Conservation (phyloP, 2,888 invertebrate species). For the Meiosimyza platycephala region DNA sequence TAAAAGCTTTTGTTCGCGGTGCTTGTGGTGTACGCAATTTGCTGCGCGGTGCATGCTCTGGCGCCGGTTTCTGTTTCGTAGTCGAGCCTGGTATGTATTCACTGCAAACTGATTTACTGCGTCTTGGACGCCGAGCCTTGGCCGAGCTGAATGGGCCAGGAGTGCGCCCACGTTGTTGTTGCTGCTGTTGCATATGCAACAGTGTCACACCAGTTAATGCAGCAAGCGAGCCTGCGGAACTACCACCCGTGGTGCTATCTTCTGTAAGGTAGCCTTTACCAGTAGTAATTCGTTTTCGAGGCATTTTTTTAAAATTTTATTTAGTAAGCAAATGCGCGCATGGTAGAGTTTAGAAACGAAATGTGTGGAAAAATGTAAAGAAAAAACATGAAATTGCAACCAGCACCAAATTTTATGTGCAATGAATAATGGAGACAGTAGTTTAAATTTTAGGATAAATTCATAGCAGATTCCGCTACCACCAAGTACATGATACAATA, state of each 20-base stretch:
- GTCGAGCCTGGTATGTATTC: constrained; percentile 46
- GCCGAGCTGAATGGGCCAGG: constrained; percentile 65
- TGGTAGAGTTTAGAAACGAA: constrained; percentile 31
- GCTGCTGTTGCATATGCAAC: constrained; percentile 40
- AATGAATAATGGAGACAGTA: no score
- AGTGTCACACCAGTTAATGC: constrained; percentile 42
- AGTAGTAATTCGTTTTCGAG: constrained; percentile 23
- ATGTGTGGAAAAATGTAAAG: constrained; percentile 36
- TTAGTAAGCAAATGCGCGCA: constrained; percentile 12
- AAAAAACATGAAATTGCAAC: background rate
- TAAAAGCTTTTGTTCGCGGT: constrained; percentile 59
- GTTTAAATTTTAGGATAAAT: no score
- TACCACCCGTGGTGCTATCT: constrained; percentile 58
- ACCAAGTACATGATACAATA: no score
- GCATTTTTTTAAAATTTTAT: constrained; percentile 25
- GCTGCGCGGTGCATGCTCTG: constrained; percentile 55
- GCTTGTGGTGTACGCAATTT: constrained; percentile 62
- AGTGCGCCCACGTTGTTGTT: constrained; percentile 51
- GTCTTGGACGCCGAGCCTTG: constrained; percentile 58
- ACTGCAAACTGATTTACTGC: constrained; percentile 63
- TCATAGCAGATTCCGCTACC: no score
- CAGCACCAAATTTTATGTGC: constrained; percentile 3
- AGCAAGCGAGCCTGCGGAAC: constrained; percentile 39
- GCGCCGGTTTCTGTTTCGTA: constrained; percentile 41
- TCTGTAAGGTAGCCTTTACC: constrained; percentile 67